Conservation (phyloP, 2,113 vertebrate species). For the Catharus fuscescens region DNA sequence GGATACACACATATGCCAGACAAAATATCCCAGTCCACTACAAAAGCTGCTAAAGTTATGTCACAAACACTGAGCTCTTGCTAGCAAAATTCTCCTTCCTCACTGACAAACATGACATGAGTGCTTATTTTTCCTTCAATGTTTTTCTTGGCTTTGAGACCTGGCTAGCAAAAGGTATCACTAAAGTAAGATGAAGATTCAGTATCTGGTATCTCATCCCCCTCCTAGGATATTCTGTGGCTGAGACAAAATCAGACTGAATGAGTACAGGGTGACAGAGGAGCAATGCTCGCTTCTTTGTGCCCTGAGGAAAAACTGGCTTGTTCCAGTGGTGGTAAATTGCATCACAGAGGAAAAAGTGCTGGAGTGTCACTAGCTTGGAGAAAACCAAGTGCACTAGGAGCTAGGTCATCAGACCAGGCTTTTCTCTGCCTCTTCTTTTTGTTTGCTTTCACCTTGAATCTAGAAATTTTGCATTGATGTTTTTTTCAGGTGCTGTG, state of each 20-base stretch:
- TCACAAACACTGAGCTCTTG: neutral
- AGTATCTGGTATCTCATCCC: neutral
- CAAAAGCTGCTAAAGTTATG: accelerated
- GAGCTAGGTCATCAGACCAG: too few relatives aligned
- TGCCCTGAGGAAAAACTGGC: neutral
- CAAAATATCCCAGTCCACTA: neutral
- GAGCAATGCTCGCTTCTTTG: neutral
- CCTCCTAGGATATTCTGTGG: neutral
- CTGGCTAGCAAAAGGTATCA: neutral
- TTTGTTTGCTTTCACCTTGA: neutral
- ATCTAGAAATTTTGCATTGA: neutral
- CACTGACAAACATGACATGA: neutral
- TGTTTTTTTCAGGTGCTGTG: neutral
- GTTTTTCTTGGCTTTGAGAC: neutral
- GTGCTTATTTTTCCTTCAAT: neutral
- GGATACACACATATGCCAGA: neutral
- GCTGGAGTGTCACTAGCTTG: neutral
- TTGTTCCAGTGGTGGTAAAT: neutral
- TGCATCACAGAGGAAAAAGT: neutral
- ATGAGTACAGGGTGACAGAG: neutral
- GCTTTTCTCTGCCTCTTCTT: neutral
- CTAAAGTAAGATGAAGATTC: neutral
- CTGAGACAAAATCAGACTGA: neutral
- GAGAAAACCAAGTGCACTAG: neutral
- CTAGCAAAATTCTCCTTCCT: neutral